Evolutionary conservation across 2,113 vertebrate species (phyloP), one percentile per base, ranked within the genome.

Genomic region (Deroptyus accipitrinus): DNA sequence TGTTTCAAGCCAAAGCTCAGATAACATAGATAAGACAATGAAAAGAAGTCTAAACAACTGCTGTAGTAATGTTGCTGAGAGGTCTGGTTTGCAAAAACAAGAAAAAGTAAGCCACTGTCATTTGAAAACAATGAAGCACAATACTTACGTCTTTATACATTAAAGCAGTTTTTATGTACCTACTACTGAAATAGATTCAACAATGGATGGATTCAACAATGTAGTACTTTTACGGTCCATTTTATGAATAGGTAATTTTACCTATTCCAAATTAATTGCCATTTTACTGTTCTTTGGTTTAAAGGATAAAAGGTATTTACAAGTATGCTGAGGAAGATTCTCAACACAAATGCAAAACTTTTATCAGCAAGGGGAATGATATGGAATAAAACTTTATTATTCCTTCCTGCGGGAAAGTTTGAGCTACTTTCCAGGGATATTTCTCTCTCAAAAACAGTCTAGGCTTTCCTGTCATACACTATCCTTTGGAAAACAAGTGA

Each of bases 181-280:
- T 91, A 73, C 51, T 90, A 33, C 61, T 95, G 92, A 85, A 94
- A 87, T 66, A 68, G 51, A 94, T 96, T 95, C 82, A 87, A 91
- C 81, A 91, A 61, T 82, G 69, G 55, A 57, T 57, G 70, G 42
- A 95, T 96, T 94, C 82, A 89, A 93, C 81, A 92, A 61, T 84
- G 69, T 69, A 87, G 86, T 89, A 77, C 83, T 95, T 97, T 97
- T 96, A 96, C 83, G 81, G 92, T 80, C 90, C 61, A 80, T 96
- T 97, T 96, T 97, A 96, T 95, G 89, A 85, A 42, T 90, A 93
- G 46, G 63, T 94, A 97, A 97, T 96, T 97, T 97, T 97, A 96
- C 81, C 81, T 96, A 86, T n/a, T 92, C 35, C 83, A 91, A 96
- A 95, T 96, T 96, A 95, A 96, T 95, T 94, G 91, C 62, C 92